These are phyloP conservation scores for Prionailurus bengalensis DNA, from an alignment of 2,113 vertebrate species.

Conservation along the genomic window DNA sequence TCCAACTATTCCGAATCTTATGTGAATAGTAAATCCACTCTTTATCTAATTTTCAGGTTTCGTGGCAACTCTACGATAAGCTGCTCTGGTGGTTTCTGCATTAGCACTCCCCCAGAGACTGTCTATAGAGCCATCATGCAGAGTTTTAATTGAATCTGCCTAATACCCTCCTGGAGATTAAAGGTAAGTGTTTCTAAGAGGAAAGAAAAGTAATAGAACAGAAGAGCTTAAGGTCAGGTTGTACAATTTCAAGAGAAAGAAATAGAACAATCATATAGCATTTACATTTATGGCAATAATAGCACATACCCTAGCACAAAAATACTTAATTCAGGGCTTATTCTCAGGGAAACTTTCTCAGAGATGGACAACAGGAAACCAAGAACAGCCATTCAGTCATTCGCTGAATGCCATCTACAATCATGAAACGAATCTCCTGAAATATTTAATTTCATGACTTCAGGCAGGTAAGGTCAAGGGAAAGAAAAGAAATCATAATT, in stretches of 20 bases:
- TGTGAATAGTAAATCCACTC: constrained; percentile 12
- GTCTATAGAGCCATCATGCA: background rate
- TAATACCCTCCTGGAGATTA: constrained; percentile 64
- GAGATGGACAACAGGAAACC: background rate
- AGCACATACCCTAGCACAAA: background rate
- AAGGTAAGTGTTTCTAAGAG: constrained; percentile 63
- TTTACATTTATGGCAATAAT: background rate
- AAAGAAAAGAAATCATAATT: background rate
- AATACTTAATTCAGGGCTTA: background rate
- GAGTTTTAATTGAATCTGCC: constrained; percentile 72
- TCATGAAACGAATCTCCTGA: background rate
- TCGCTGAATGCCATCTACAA: background rate
- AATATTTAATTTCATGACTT: constrained; percentile 42
- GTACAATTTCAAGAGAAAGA: constrained; percentile 26
- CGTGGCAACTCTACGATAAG: constrained; percentile 51
- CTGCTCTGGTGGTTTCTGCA: background rate
- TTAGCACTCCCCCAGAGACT: constrained; percentile 16
- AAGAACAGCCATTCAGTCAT: constrained; percentile 26
- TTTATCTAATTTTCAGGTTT: constrained; percentile 38
- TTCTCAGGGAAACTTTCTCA: constrained; percentile 42
- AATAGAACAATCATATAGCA: background rate
- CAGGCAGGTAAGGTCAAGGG: background rate
- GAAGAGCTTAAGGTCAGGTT: constrained; percentile 34
- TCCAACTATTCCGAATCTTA: background rate
- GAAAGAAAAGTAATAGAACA: constrained; percentile 55